phyloP scores from a whole-genome alignment of 2,888 invertebrate genomes.

The Synergus laeviventris region DNA sequence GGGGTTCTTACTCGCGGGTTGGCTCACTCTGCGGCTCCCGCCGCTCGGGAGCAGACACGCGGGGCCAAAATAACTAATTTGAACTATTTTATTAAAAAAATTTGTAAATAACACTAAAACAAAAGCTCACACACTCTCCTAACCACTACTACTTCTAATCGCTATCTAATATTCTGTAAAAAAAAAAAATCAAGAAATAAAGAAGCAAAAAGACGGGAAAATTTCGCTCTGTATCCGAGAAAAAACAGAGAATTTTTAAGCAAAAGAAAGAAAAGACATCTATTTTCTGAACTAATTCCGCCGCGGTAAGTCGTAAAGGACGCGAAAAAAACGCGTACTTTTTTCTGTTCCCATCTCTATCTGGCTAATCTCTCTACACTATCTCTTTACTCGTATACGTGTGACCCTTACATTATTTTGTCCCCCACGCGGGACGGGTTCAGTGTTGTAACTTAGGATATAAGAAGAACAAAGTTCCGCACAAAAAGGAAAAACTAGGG shows the following conservation, averaged over 20 bases:
- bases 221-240: slow-evolving; percentile 15
- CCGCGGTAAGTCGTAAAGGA: slow-evolving; percentile 35
- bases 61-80: slow-evolving; percentile 73
- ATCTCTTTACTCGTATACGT: slow-evolving; percentile 56
- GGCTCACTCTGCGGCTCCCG: slow-evolving; percentile 77
- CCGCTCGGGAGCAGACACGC: slow-evolving; percentile 77
- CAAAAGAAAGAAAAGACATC: slow-evolving; percentile 44
- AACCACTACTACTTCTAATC: slow-evolving; percentile 43
- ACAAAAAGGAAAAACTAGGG: slow-evolving; percentile 56
- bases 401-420: slow-evolving; percentile 74
- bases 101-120: slow-evolving; percentile 71
- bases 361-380: slow-evolving; percentile 46
- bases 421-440: slow-evolving; percentile 71
- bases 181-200: slow-evolving; percentile 46
- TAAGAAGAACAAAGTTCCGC: slow-evolving; percentile 68
- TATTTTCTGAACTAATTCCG: slow-evolving; percentile 51
- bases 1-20: slow-evolving; percentile 69
- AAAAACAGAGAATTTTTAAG: slow-evolving; percentile 39
- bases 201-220: slow-evolving; percentile 38
- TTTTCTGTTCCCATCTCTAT: slow-evolving; percentile 66
- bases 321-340: slow-evolving; percentile 50
- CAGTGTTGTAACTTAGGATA: slow-evolving; percentile 74
- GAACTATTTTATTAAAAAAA: slow-evolving; percentile 73
- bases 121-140: slow-evolving; percentile 48
- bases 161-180: slow-evolving; percentile 44